Conservation (phyloP, 2,113 vertebrate species). For the Stomatorhinus ivindoensis region DNA sequence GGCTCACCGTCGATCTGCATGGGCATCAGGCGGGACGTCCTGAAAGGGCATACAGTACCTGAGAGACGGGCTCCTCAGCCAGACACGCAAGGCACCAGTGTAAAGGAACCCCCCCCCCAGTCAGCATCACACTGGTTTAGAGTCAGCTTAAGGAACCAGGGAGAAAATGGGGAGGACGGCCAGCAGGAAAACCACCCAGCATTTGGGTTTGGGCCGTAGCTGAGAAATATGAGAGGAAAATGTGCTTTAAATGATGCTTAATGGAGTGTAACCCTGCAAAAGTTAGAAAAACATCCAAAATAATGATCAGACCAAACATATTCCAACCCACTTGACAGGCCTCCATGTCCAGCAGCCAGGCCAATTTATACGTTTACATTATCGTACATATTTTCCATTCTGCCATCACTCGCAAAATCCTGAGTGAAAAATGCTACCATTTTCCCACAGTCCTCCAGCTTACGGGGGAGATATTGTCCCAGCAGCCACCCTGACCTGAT, state of each 20-base stretch:
- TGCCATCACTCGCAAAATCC: neutral
- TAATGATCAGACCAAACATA: constrained; percentile 7
- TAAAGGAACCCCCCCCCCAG: neutral
- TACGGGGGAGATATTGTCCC: neutral
- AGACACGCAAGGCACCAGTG: constrained; percentile 40
- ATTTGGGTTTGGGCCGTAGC: constrained; percentile 23
- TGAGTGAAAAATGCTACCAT: neutral
- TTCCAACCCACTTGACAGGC: neutral
- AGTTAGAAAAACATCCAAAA: constrained; percentile 25
- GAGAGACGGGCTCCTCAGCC: constrained; percentile 46
- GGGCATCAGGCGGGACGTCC: constrained; percentile 82
- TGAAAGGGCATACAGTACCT: constrained; percentile 38
- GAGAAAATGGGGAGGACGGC: constrained; percentile 37
- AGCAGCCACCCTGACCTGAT: constrained; percentile 67
- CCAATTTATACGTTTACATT: neutral
- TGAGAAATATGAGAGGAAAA: constrained; percentile 20
- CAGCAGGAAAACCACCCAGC: constrained; percentile 33
- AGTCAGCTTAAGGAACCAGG: constrained; percentile 44
- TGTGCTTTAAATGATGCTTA: constrained; percentile 24
- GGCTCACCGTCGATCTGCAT: constrained; percentile 98
- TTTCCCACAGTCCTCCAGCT: neutral
- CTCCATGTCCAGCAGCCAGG: neutral
- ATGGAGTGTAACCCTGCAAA: constrained; percentile 13
- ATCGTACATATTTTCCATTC: neutral
- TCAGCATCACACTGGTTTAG: constrained; percentile 22